Evolutionary conservation across 2,888 invertebrate genomes (phyloP).

Genomic region (Trichogramma evanescens): DNA sequence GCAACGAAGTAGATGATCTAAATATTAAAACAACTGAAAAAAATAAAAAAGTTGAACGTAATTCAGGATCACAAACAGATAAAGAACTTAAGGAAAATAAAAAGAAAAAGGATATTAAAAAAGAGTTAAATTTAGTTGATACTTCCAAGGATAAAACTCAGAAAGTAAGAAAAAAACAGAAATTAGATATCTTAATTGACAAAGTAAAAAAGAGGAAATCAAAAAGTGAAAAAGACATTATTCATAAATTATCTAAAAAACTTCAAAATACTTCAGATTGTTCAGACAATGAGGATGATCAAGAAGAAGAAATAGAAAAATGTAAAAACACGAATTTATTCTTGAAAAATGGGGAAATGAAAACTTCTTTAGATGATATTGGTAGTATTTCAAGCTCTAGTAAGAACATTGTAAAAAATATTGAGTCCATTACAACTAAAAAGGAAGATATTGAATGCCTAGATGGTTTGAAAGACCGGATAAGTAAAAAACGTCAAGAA

Average conservation of each 20-base stretch:
- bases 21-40: slow-evolving; percentile 32
- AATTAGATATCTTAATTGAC: slow-evolving; percentile 24
- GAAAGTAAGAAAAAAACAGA: slow-evolving; percentile 30
- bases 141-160: slow-evolving; percentile 38
- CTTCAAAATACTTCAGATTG: slow-evolving; percentile 22
- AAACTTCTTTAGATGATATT: slow-evolving; percentile 47
- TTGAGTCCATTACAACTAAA: slow-evolving; percentile 34
- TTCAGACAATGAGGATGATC: slow-evolving; percentile 24
- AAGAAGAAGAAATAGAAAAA: slow-evolving; percentile 25
- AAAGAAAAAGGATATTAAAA: slow-evolving; percentile 40
- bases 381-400: slow-evolving; percentile 33
- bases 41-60: slow-evolving; percentile 27
- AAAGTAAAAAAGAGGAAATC: slow-evolving; percentile 36
- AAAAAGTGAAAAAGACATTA: slow-evolving; percentile 29
- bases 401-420: slow-evolving; percentile 38
- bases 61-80: slow-evolving; percentile 27
- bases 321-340: slow-evolving; percentile 41
- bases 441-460: slow-evolving; percentile 41
- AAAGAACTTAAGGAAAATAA: slow-evolving; percentile 36
- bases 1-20: slow-evolving; percentile 34
- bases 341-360: slow-evolving; percentile 57
- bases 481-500: slow-evolving; percentile 41
- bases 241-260: slow-evolving; percentile 18
- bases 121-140: slow-evolving; percentile 33
- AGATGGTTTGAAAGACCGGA: slow-evolving; percentile 43